Evolutionary conservation across 30 jellyfish, hydroid and myxozoan species (phyloP), one percentile per base, ranked within the genome.

Genomic region (Pelagia noctiluca): DNA sequence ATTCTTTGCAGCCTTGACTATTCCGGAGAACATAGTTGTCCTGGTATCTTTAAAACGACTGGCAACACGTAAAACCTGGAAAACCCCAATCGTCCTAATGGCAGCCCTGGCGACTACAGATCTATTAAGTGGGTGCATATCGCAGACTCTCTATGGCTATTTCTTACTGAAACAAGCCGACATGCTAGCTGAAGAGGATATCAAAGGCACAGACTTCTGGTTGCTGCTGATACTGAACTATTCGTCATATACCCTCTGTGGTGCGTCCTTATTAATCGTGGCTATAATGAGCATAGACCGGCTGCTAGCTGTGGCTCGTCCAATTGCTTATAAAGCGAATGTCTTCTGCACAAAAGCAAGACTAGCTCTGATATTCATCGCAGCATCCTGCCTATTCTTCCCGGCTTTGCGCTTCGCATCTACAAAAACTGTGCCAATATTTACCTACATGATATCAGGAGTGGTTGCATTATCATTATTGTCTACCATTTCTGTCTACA

Each of bases 211-310:
- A 3, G 86, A 82, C 61, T 70, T 52, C 50, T 69, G 86, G 80
- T 38, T 82, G 73, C 62, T 82, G 74, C 80, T 82, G 65, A 36
- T 82, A 0, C 67, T 82, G 48, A 82, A 82, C 61, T 82, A 82
- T 54, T 82, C 92, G 23, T 82, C 92, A 2, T 82, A 82, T 53
- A 82, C 92, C 1, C 54, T 82, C 8, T 82, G 86, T 53, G 92
- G 92, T 33, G 92, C 85, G 18, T 82, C 92, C 63, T 35, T 82
- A 25, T 78, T 82, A 24, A 61, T 82, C 52, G 92, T 82, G 0
- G 84, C 92, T 13, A 69, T 82, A 25, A 82, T 82, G 92, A 82
- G 92, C 71, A 82, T 82, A 60, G 92, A 82, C 57, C 48, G 92
- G 21, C 53, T 82, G 37, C 92, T 82, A 31, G 92, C 92, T 3